Percentiles rank a stretch among this genome's conserved stretches.
These are phyloP conservation scores for Papilio machaon DNA, from an alignment of 1,140 invertebrate species.

Conservation along the genomic window DNA sequence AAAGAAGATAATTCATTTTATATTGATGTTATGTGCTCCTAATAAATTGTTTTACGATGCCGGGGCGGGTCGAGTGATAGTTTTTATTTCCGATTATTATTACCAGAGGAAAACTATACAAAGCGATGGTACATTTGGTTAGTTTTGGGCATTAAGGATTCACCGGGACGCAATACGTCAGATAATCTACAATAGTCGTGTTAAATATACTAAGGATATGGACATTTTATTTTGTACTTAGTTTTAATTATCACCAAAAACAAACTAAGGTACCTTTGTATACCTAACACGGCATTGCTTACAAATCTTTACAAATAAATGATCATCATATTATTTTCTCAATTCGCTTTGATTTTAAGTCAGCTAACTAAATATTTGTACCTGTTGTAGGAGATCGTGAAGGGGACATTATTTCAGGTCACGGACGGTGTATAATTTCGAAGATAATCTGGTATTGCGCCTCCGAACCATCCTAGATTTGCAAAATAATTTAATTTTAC, in stretches of 20 bases:
- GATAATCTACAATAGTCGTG: conserved; percentile 25
- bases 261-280: conserved; percentile 7
- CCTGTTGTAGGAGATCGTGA: conserved; percentile 40
- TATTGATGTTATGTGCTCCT: conserved; percentile 57
- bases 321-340: not conserved
- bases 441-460: conserved; percentile 71
- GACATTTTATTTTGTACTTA: conserved; percentile 1
- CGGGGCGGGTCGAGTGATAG: conserved; percentile 31
- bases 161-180: conserved; percentile 75
- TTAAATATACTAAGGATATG: conserved; percentile 38
- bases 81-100: conserved; percentile 36
- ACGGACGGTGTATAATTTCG: conserved; percentile 53
- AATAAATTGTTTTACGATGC: conserved; percentile 59
- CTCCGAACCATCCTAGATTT: conserved; percentile 73
- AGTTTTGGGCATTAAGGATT: conserved; percentile 73
- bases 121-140: conserved; percentile 37
- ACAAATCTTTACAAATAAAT: conserved; percentile 43
- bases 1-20: conserved; percentile 56
- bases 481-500: conserved; percentile 49
- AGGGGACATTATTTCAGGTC: conserved; percentile 52
- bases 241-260: not conserved
- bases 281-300: conserved; percentile 50
- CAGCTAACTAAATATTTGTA: conserved; percentile 39
- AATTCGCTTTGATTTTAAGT: conserved; percentile 39
- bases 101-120: not conserved